phyloP scores from a whole-genome alignment of 2,113 vertebrate species.

The Mixornis gularis region DNA sequence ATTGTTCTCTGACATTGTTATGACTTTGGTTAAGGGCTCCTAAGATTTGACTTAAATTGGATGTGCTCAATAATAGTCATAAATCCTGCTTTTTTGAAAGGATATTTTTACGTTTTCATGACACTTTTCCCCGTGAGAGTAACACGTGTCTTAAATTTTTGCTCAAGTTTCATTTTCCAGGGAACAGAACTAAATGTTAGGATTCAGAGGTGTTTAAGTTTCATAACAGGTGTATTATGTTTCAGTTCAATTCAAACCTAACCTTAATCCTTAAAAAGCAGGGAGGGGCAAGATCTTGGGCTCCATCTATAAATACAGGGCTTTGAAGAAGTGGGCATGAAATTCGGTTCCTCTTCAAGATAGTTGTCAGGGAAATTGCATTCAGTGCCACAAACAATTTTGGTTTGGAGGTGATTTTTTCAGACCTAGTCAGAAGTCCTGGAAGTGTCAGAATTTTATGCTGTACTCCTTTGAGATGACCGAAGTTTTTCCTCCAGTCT shows the following conservation, averaged over 20 bases:
- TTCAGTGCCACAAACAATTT: background rate
- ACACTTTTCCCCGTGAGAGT: background rate
- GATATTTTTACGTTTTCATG: background rate
- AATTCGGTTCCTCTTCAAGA: background rate
- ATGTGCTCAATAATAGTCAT: background rate
- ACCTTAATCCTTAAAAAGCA: background rate
- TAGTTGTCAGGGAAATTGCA: background rate
- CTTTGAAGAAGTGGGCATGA: background rate
- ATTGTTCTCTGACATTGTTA: background rate
- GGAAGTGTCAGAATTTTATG: background rate
- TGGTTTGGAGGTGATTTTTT: background rate
- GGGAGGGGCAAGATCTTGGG: background rate
- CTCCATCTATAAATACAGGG: background rate
- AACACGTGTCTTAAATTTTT: background rate
- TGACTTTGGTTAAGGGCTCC: background rate
- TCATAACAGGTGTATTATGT: background rate
- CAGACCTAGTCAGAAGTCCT: background rate
- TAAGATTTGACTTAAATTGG: background rate
- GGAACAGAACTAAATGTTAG: background rate
- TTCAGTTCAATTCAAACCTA: background rate
- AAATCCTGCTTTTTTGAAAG: background rate
- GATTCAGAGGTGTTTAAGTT: background rate
- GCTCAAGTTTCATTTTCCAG: background rate
- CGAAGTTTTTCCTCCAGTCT: constrained; percentile 42
- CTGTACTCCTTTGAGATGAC: background rate